A percentile compares a stretch with the other conserved stretches of the same genome.
These are phyloP conservation scores for Aphelocoma californica DNA, from an alignment of 2,797 vertebrate genomes.

Conservation along the genomic window DNA sequence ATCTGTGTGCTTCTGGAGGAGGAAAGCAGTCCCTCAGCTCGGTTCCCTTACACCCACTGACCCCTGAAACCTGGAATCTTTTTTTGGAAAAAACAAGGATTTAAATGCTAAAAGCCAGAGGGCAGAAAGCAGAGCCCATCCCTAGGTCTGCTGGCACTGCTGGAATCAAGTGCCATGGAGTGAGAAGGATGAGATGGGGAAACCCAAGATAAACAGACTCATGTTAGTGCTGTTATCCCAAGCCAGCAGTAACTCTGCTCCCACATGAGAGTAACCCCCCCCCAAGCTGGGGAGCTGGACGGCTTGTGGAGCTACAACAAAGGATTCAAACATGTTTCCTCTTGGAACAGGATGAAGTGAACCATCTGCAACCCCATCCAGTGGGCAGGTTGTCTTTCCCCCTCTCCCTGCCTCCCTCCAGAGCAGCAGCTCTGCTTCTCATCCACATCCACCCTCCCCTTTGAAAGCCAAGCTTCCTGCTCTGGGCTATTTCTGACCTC, in stretches of 20 bases:
- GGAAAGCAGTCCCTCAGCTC: background rate
- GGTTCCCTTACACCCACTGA: background rate
- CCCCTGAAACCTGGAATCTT: background rate
- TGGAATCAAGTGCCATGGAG: background rate
- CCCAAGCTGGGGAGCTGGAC: background rate
- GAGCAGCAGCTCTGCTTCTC: constrained; percentile 22
- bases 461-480: constrained; percentile 39
- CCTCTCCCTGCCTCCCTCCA: background rate
- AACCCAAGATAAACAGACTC: background rate
- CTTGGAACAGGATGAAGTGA: constrained; percentile 25
- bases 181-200: background rate
- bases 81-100: background rate
- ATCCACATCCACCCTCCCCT: constrained; percentile 15
- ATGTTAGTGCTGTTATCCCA: background rate
- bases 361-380: background rate
- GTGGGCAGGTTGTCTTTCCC: background rate
- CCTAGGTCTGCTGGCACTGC: background rate
- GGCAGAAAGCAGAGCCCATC: background rate
- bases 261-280: background rate
- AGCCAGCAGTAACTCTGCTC: background rate
- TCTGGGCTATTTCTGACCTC: constrained; percentile 35
- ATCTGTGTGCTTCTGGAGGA: rapidly evolving
- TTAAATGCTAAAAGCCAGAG: background rate
- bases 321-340: constrained; percentile 1
- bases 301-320: constrained; percentile 17